Conservation (phyloP, 2,113 vertebrate genomes). For the Macrotus californicus region DNA sequence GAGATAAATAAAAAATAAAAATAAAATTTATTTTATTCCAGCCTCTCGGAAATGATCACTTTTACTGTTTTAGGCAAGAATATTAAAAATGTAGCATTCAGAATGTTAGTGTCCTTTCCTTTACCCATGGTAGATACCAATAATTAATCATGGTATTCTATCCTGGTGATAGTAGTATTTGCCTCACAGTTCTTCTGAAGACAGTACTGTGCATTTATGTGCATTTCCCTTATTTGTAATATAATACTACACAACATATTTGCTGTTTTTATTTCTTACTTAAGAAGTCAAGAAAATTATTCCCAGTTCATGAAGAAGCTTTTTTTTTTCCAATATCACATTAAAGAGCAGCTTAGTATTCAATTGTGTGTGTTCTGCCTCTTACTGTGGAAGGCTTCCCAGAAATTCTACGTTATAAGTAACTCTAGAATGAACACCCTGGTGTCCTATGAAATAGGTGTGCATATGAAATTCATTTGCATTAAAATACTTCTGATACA, state of each 20-base stretch:
- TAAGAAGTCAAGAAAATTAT: not conserved
- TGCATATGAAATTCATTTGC: not conserved
- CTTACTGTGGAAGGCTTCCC: not conserved
- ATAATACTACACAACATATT: not conserved
- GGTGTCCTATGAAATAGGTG: not conserved
- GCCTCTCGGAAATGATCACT: not conserved
- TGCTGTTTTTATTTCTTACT: conserved; percentile 1
- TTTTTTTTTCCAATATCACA: not conserved
- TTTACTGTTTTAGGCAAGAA: not conserved
- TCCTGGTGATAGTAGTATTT: not conserved
- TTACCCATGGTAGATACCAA: not conserved
- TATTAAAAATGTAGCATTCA: not conserved
- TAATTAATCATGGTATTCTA: not conserved
- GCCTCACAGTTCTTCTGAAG: not conserved
- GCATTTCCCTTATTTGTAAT: not conserved
- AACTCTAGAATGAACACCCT: not conserved
- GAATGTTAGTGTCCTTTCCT: not conserved
- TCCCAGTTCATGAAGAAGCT: not conserved
- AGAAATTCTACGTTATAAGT: not conserved
- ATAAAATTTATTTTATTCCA: not conserved
- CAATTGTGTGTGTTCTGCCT: not conserved
- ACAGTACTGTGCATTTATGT: not conserved
- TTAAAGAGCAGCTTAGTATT: not conserved
- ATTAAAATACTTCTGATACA: not conserved
- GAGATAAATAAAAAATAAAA: not conserved